These are phyloP conservation scores for Scaptomyza cyrtandrae DNA, from an alignment of 2,888 invertebrate genomes.

Conservation along the genomic window DNA sequence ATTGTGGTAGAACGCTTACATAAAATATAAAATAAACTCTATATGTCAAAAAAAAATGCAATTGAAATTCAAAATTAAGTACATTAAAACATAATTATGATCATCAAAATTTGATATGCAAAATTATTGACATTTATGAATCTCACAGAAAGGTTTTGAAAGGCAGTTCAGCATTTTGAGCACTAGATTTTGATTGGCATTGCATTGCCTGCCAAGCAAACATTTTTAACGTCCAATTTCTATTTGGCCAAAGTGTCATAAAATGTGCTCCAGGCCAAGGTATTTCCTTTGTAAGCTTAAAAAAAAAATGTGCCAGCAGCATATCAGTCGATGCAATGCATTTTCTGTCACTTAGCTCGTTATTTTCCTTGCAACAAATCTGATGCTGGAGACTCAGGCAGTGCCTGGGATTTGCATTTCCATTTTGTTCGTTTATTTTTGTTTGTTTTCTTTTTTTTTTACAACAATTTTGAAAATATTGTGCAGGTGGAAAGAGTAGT, in stretches of 20 bases:
- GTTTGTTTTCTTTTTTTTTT: not conserved
- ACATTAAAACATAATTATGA: not conserved
- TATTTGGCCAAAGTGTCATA: conserved; percentile 27
- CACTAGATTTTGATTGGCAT: conserved; percentile 21
- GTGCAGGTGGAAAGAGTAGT: conserved; percentile 3
- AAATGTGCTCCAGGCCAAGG: conserved; percentile 17
- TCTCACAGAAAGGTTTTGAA: not conserved
- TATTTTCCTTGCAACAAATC: conserved; percentile 11
- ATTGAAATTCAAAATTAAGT: not conserved
- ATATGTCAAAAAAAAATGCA: not conserved
- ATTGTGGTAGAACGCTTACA: not conserved
- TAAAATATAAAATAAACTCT: not conserved
- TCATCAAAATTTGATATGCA: too few relatives aligned
- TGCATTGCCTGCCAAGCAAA: conserved; percentile 4
- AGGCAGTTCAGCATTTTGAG: conserved; percentile 29
- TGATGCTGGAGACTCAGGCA: not conserved
- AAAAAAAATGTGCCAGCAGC: conserved; percentile 27
- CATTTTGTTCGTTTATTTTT: conserved; percentile 25
- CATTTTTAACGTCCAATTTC: conserved; percentile 16
- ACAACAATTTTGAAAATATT: conserved; percentile 27
- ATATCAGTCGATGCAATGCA: conserved; percentile 45
- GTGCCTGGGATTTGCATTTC: conserved; percentile 21
- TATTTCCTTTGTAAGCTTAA: conserved; percentile 19
- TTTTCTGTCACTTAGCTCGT: conserved; percentile 15
- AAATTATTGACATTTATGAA: too few relatives aligned